These are phyloP conservation scores for Zaprionus capensis DNA, from an alignment of 1,140 invertebrate species.

Conservation along the genomic window DNA sequence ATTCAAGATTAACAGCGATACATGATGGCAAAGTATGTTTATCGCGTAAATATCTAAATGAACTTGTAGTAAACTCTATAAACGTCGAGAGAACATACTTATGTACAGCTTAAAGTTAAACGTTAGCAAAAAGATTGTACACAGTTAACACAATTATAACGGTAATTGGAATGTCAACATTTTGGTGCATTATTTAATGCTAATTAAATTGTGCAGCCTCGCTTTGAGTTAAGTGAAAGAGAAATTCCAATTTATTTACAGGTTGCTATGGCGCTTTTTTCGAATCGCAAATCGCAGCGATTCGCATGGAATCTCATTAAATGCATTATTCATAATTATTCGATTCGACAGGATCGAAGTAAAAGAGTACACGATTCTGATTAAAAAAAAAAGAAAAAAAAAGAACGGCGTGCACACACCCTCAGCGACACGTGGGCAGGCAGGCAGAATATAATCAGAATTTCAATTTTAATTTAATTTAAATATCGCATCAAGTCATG, in stretches of 20 bases:
- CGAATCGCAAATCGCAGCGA: not conserved
- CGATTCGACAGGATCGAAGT: slow-evolving; percentile 7
- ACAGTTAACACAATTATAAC: slow-evolving; percentile 11
- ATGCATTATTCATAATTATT: slow-evolving; percentile 36
- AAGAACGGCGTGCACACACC: not conserved
- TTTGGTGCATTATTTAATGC: slow-evolving; percentile 44
- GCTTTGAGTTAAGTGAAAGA: slow-evolving; percentile 12
- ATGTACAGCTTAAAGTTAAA: not conserved
- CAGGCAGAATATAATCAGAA: slow-evolving; percentile 47
- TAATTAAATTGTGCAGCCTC: slow-evolving; percentile 36
- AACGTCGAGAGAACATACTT: not conserved
- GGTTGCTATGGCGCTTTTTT: slow-evolving; percentile 3
- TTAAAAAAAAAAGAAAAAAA: not conserved
- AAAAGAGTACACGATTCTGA: not conserved
- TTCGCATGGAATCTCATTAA: slow-evolving; percentile 13
- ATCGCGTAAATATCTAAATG: not conserved
- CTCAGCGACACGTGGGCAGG: slow-evolving; percentile 30
- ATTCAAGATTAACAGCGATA: slow-evolving; percentile 28
- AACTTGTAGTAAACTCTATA: not conserved
- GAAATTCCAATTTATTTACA: slow-evolving; percentile 35
- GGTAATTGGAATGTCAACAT: slow-evolving; percentile 33
- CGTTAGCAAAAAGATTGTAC: not conserved
- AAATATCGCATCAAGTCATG: slow-evolving; percentile 19
- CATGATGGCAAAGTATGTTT: not conserved
- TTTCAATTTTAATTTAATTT: slow-evolving; percentile 20